Percentiles rank a stretch among this genome's conserved stretches.
Conservation (phyloP, 2,797 vertebrate genomes). For the Caiman crocodilus region DNA sequence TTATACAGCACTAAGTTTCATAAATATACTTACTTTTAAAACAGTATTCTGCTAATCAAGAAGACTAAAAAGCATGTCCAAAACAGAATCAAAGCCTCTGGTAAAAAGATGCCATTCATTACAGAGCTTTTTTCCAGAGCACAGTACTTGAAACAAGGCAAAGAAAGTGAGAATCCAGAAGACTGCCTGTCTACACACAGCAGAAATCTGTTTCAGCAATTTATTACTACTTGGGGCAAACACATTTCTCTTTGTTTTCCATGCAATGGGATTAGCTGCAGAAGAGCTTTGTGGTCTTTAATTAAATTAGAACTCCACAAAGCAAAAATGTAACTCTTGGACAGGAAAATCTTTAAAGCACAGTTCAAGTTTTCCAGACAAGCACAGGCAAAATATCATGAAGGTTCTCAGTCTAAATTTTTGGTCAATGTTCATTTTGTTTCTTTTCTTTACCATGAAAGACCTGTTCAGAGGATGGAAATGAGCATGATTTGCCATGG, state of each 20-base stretch:
- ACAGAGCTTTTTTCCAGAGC: background rate
- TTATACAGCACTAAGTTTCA: background rate
- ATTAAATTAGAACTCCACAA: constrained; percentile 39
- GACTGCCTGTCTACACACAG: background rate
- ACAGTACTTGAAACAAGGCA: constrained; percentile 8
- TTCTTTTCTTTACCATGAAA: background rate
- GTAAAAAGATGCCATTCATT: background rate
- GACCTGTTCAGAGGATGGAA: background rate
- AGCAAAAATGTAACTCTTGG: constrained; percentile 34
- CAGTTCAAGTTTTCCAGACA: background rate
- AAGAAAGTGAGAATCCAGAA: background rate
- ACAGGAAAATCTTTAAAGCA: constrained; percentile 1
- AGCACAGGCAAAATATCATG: background rate
- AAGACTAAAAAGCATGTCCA: background rate
- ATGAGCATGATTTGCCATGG: background rate
- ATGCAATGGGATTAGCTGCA: constrained; percentile 9
- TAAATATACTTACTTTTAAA: fast-evolving
- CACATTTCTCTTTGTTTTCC: constrained; percentile 50
- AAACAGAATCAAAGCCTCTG: background rate
- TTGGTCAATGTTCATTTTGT: background rate
- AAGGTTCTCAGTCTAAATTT: background rate
- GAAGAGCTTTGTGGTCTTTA: constrained; percentile 41
- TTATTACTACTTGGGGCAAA: constrained; percentile 1
- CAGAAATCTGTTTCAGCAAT: constrained; percentile 34
- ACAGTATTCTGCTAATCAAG: background rate